phyloP scores from a whole-genome alignment of 2,888 invertebrate species.

The Sphaerophoria rueppellii region DNA sequence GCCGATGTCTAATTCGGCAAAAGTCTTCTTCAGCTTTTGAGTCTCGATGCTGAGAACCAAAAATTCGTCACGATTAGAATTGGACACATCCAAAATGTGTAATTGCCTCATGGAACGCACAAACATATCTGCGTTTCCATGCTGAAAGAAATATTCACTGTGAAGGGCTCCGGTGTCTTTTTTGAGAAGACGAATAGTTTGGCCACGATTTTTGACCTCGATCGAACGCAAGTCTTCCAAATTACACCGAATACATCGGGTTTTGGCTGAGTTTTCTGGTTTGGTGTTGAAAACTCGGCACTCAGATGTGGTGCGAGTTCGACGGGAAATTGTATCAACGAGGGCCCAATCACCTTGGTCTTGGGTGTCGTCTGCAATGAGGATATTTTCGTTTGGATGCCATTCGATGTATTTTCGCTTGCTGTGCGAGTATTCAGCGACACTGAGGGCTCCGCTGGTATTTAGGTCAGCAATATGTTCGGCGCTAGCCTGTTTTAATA shows the following conservation, averaged over 20 bases:
- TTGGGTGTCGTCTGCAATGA: constrained; percentile 89
- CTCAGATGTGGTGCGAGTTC: constrained; percentile 81
- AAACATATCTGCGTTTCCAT: constrained; percentile 90
- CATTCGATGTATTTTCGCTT: constrained; percentile 89
- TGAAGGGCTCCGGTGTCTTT: constrained; percentile 84
- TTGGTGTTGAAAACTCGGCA: constrained; percentile 81
- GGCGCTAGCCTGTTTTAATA: constrained; percentile 86
- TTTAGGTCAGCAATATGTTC: constrained; percentile 85
- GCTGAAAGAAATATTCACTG: constrained; percentile 92
- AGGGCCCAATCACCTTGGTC: constrained; percentile 92
- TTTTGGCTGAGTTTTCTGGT: constrained; percentile 77
- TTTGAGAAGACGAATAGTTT: constrained; percentile 86
- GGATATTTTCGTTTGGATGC: constrained; percentile 88
- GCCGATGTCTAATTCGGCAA: constrained; percentile 91
- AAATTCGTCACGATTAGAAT: constrained; percentile 88
- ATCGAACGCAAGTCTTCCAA: constrained; percentile 87
- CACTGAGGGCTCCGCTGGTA: constrained; percentile 82
- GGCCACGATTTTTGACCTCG: constrained; percentile 84
- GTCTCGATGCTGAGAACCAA: constrained; percentile 88
- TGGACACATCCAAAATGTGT: constrained; percentile 79
- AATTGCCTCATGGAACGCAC: constrained; percentile 79
- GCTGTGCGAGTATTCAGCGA: constrained; percentile 80
- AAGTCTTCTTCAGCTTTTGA: constrained; percentile 90
- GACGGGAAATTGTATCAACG: constrained; percentile 86
- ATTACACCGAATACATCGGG: constrained; percentile 84